Evolutionary conservation across 2,113 vertebrate species (phyloP).

Genomic region (Pygoscelis adeliae): DNA sequence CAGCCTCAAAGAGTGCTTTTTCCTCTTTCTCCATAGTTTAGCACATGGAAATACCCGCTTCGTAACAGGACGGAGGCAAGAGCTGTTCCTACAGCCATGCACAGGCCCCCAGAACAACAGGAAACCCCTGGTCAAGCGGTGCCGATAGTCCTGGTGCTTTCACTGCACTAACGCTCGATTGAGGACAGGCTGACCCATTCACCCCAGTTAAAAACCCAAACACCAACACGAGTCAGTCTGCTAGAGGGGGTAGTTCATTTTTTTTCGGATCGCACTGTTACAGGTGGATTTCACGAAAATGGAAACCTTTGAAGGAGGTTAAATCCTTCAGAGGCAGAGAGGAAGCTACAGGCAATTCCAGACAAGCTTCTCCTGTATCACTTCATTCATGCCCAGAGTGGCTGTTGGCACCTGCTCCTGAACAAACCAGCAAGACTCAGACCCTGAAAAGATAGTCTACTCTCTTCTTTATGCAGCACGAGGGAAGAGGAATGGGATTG

Average conservation of each 20-base stretch:
- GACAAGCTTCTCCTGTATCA: not conserved
- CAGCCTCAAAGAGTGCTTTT: not conserved
- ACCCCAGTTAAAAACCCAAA: not conserved
- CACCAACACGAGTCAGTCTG: not conserved
- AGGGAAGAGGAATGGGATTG: not conserved
- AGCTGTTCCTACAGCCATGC: not conserved
- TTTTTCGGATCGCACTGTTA: not conserved
- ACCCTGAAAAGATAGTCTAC: not conserved
- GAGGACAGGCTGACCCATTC: not conserved
- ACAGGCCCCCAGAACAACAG: not conserved
- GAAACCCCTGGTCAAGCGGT: not conserved
- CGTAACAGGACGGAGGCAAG: accelerated
- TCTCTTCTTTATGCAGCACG: not conserved
- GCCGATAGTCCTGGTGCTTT: not conserved
- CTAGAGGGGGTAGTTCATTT: not conserved
- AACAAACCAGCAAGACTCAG: not conserved
- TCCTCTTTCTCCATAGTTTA: not conserved
- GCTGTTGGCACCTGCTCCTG: not conserved
- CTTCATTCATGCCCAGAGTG: not conserved
- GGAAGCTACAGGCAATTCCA: not conserved
- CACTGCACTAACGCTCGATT: not conserved
- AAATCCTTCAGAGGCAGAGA: not conserved
- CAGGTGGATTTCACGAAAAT: not conserved
- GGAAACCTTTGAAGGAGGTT: not conserved
- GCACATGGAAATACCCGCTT: not conserved